phyloP scores from a whole-genome alignment of 2,113 vertebrate genomes.

The Psittacula cyanocephala region DNA sequence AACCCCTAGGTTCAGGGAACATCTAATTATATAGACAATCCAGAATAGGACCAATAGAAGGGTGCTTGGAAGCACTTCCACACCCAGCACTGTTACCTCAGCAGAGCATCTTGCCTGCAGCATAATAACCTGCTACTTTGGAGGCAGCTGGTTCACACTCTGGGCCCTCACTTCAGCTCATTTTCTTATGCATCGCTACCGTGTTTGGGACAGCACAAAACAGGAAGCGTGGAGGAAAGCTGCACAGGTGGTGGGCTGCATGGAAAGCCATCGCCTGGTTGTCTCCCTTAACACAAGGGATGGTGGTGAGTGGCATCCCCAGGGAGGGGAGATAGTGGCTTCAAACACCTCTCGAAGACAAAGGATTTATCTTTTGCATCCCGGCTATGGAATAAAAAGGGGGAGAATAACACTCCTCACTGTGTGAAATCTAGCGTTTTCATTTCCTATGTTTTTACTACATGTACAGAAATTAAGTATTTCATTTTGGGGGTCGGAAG shows the following conservation, averaged over 20 bases:
- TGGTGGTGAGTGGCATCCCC: neutral
- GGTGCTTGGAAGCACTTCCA: neutral
- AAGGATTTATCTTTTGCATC: neutral
- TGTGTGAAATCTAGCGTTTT: neutral
- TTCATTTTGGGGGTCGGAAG: conserved; percentile 21
- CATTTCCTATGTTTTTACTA: conserved; percentile 37
- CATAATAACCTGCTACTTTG: neutral
- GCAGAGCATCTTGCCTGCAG: neutral
- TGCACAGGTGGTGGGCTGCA: neutral
- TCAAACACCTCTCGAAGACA: neutral
- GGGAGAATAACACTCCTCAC: neutral
- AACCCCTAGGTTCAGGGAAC: neutral
- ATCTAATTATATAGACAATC: neutral
- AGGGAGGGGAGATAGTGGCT: neutral
- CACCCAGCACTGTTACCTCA: neutral
- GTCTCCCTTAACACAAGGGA: neutral
- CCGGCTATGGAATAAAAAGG: neutral
- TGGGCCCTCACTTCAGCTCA: neutral
- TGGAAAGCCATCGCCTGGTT: neutral
- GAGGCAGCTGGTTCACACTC: neutral
- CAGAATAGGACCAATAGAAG: neutral
- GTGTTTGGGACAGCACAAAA: neutral
- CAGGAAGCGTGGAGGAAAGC: neutral
- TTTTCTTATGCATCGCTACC: neutral
- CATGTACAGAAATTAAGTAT: neutral